Evolutionary conservation across 2,113 vertebrate genomes (phyloP), one percentile per base, ranked within the genome.

Genomic region (Hemichromis elongatus): DNA sequence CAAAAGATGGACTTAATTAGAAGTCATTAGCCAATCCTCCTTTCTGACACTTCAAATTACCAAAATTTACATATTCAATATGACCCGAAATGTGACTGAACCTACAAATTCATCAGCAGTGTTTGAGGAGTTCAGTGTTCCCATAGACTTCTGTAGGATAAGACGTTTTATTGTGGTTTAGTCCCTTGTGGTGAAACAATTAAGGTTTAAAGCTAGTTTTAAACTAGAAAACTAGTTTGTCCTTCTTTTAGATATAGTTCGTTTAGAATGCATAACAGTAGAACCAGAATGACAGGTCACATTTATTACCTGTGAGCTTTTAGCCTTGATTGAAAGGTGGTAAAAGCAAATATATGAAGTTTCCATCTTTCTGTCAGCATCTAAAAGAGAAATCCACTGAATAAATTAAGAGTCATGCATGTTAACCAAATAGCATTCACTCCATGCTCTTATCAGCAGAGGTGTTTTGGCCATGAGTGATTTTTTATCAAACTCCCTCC

Each of bases 401-500:
- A 45, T 45, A 9, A 68, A 2, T 68, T 42, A 42, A 24, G 42
- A 9, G 12, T 24, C 12, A 42, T 24, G 13, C 2, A 10, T 26
- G 37, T 45, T 42, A 70, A 70, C 13, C 13, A 16, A 68, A 42
- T 26, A 24, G 63, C 63, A 70, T 42, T 42, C 5, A 45, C 21
- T 70, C 14, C 21, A 45, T 47, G 40, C 21, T 18, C 21, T 16
- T 26, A 18, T 70, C 66, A 14, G 3, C 37, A 59, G 18, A 14
- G 42, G 24, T 21, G 45, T 54, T 59, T 10, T 56, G 0, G 3
- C 14, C 5, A n/a, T 18, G 57, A 9, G 11, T 26, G 26, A 35
- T 81, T 78, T 78, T 83, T 73, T 19, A 78, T 84, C 79, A 55
- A 89, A 85, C 83, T 30, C 66, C 52, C 63, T 56, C 79, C 66